Evolutionary conservation across 2,888 invertebrate species (phyloP).

Genomic region (Thera britannica): DNA sequence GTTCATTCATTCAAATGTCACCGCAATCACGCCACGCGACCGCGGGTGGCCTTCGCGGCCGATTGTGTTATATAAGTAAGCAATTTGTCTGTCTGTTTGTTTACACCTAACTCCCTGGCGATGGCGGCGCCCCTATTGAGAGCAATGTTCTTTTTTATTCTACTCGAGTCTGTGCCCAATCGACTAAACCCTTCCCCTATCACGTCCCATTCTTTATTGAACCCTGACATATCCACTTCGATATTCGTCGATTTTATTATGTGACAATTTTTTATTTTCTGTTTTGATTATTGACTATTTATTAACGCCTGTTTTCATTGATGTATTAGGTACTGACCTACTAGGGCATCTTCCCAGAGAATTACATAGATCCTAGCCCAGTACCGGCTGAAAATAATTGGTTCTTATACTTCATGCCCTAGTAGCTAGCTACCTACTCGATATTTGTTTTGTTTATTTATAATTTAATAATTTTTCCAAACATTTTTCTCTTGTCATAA

Average conservation of each 20-base stretch:
- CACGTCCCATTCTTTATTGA: conserved; percentile 11
- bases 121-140: conserved; percentile 28
- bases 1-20: conserved; percentile 39
- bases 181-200: conserved; percentile 45
- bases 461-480: too few species aligned
- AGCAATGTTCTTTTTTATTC: conserved; percentile 48
- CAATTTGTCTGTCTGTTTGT: conserved; percentile 48
- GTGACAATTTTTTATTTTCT: not conserved
- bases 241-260: conserved; percentile 8
- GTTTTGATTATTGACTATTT: too few species aligned
- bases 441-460: too few species aligned
- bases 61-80: conserved; percentile 50
- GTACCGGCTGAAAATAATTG: too few species aligned
- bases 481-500: too few species aligned
- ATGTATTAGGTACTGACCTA: too few species aligned
- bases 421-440: too few species aligned
- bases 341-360: too few species aligned
- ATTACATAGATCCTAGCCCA: too few species aligned
- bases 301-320: too few species aligned
- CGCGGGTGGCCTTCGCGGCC: conserved; percentile 41
- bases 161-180: conserved; percentile 49
- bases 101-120: conserved; percentile 40
- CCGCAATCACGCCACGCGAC: conserved; percentile 30
- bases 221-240: conserved; percentile 24
- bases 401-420: too few species aligned